Conservation (phyloP, 2,113 vertebrate species). For the Notarius quadriscutis region DNA sequence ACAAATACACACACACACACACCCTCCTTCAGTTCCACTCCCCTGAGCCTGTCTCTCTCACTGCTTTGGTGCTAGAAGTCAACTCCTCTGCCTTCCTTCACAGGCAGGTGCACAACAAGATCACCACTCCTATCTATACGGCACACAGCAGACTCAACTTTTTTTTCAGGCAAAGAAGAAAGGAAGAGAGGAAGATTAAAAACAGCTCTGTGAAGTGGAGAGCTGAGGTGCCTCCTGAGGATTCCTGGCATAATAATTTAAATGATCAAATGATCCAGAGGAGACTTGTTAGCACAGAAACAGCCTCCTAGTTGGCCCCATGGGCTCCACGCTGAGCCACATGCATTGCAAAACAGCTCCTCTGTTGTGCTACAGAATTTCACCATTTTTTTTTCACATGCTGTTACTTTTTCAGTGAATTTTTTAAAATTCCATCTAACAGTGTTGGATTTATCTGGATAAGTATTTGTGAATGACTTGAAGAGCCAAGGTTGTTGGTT, state of each 20-base stretch:
- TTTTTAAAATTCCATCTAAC: slow-evolving; percentile 52
- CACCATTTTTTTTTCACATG: slow-evolving; percentile 50
- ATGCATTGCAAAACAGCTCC: slow-evolving; percentile 83
- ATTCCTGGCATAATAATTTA: slow-evolving; percentile 86
- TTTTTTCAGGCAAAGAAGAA: slow-evolving; percentile 72
- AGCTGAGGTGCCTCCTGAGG: slow-evolving; percentile 77
- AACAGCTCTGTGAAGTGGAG: slow-evolving; percentile 81
- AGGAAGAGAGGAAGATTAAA: slow-evolving; percentile 80
- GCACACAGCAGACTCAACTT: slow-evolving; percentile 64
- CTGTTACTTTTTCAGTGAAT: slow-evolving; percentile 63
- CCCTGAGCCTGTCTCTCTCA: slow-evolving; percentile 71
- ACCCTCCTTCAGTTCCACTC: slow-evolving; percentile 56
- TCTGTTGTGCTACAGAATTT: slow-evolving; percentile 82
- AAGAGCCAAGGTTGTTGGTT: slow-evolving; percentile 30
- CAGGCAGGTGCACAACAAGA: slow-evolving; percentile 80
- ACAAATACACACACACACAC: slow-evolving; percentile 24
- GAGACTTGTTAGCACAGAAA: slow-evolving; percentile 84
- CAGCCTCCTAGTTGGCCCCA: slow-evolving; percentile 83
- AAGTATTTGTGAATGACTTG: slow-evolving; percentile 64
- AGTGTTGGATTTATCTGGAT: slow-evolving; percentile 67
- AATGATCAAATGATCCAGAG: slow-evolving; percentile 87
- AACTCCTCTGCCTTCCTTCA: slow-evolving; percentile 71
- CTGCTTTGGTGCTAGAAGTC: slow-evolving; percentile 75
- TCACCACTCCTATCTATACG: slow-evolving; percentile 70
- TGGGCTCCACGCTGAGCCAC: slow-evolving; percentile 73